These are phyloP conservation scores for Lycophotia porphyrea DNA, from an alignment of 2,888 invertebrate genomes.

Conservation along the genomic window DNA sequence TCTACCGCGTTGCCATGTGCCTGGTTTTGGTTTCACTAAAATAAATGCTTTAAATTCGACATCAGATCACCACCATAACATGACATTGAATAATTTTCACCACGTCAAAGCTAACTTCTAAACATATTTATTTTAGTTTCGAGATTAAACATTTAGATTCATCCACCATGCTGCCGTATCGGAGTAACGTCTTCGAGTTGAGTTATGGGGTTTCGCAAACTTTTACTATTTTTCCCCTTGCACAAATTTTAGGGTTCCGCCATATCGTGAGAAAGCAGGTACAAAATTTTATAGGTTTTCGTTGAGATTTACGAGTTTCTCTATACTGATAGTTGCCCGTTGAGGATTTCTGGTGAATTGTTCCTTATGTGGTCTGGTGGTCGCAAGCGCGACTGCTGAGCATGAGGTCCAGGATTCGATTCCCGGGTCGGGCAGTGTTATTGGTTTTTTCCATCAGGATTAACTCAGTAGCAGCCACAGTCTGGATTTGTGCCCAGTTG, in stretches of 20 bases:
- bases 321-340: constrained; percentile 2
- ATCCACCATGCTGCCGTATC: constrained; percentile 55
- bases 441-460: too few relatives aligned
- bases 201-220: constrained; percentile 63
- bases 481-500: too few relatives aligned
- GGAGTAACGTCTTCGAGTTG: constrained; percentile 62
- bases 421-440: too few relatives aligned
- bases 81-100: neutral
- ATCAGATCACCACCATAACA: neutral
- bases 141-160: constrained; percentile 60
- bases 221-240: constrained; percentile 65
- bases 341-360: constrained; percentile 13
- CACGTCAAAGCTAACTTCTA: constrained; percentile 6
- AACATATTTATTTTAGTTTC: constrained; percentile 39
- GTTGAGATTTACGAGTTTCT: constrained; percentile 25
- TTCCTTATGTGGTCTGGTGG: neutral
- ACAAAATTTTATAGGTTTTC: constrained; percentile 11
- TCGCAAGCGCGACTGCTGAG: too few relatives aligned
- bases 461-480: too few relatives aligned
- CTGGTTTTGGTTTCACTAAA: neutral
- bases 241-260: constrained; percentile 63
- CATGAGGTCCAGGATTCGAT: too few relatives aligned
- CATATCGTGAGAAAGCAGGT: constrained; percentile 10
- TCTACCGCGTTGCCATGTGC: too few relatives aligned
- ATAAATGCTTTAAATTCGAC: neutral